These are phyloP conservation scores for Phyto melanocephala DNA, from an alignment of 2,888 invertebrate species.

Conservation along the genomic window DNA sequence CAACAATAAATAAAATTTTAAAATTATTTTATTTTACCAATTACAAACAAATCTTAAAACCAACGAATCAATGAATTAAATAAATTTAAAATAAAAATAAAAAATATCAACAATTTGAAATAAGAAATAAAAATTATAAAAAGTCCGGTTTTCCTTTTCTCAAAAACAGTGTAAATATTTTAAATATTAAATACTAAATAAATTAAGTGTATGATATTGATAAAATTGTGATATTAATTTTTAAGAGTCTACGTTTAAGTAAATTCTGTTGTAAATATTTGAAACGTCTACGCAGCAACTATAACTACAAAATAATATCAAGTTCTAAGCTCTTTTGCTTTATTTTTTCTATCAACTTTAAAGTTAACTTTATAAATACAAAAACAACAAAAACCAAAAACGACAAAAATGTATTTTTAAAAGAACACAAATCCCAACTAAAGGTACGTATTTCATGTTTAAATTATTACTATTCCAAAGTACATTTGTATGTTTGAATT, in stretches of 20 bases:
- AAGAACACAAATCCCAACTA: conserved; percentile 57
- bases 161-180: conserved; percentile 50
- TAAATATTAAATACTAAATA: background rate
- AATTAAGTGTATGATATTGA: conserved; percentile 22
- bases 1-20: conserved; percentile 39
- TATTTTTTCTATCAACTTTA: conserved; percentile 49
- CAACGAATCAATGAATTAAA: conserved; percentile 1
- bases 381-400: conserved; percentile 3
- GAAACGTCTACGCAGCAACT: background rate
- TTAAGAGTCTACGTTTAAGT: conserved; percentile 57
- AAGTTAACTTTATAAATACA: background rate
- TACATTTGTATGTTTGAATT: background rate
- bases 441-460: conserved; percentile 48
- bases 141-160: background rate
- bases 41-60: conserved; percentile 53
- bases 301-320: conserved; percentile 13
- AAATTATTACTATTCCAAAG: background rate
- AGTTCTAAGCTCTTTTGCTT: conserved; percentile 46
- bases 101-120: background rate
- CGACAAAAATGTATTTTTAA: conserved; percentile 19
- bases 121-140: background rate
- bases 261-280: conserved; percentile 42
- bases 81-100: background rate
- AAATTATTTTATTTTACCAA: conserved; percentile 49
- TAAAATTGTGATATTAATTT: conserved; percentile 63